These are phyloP conservation scores for Tenthredo amoena DNA, from an alignment of 2,888 invertebrate species.

Conservation along the genomic window DNA sequence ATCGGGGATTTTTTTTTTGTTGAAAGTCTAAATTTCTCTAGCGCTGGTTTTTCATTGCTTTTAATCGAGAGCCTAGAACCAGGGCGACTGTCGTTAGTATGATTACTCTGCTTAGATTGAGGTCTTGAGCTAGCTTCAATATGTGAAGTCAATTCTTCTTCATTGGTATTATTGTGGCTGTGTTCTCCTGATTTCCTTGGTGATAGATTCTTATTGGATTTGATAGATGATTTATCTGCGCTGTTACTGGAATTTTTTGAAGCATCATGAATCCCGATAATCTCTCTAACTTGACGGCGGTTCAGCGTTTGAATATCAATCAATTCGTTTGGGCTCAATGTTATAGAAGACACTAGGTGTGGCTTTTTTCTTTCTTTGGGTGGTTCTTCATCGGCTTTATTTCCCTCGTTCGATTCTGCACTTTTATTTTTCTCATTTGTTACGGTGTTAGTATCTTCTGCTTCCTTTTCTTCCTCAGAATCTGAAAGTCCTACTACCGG, in stretches of 20 bases:
- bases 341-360: not conserved
- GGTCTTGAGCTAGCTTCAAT: not conserved
- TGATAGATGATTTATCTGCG: not conserved
- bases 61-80: conserved; percentile 15
- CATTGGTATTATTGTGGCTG: conserved; percentile 1
- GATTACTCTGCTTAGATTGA: conserved; percentile 16
- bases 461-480: conserved; percentile 25
- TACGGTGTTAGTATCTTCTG: not conserved
- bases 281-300: conserved; percentile 58
- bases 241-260: conserved; percentile 32
- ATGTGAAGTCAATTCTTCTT: not conserved
- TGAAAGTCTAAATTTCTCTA: not conserved
- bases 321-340: conserved; percentile 4
- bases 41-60: not conserved
- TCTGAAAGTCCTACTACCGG: not conserved
- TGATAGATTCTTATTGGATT: conserved; percentile 53
- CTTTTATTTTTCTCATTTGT: not conserved
- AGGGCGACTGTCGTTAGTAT: not conserved
- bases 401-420: not conserved
- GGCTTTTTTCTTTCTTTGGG: not conserved
- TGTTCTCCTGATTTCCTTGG: not conserved
- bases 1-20: not conserved
- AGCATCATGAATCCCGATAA: conserved; percentile 57
- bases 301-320: conserved; percentile 53
- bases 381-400: not conserved